Base-by-base conservation (phyloP, 2,888 invertebrate species). In the Acanthosepion lycidas region DNA sequence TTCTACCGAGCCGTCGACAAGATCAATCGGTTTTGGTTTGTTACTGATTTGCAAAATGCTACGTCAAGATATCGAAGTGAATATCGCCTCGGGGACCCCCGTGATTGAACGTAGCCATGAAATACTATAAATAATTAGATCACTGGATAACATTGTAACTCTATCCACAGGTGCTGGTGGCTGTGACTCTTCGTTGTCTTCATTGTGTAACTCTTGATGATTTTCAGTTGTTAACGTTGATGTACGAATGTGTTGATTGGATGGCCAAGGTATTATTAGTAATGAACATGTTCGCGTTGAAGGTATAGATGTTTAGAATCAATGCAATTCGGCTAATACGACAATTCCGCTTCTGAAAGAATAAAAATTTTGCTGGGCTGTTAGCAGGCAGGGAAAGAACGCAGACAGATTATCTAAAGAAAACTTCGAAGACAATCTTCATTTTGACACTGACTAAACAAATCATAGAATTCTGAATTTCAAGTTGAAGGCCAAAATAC, bases 31-130 rank as follows among this genome's bases (percentile, higher is more conserved):
- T 78, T 33, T 78, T 78, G 33, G n/a, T 23, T 78, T 15, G 6
- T 78, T 78, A n/a, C n/a, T 78, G 78, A 78, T 78, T 78, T 78
- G 78, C 78, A 78, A 78, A 78, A 78, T 78, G 78, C 78, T 78
- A 78, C n/a, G n/a, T 33, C n/a, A n/a, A 78, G 78, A 78, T 78
- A 78, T 78, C n/a, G 78, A n/a, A 78, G n/a, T 78, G 78, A 78
- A 78, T 78, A n/a, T 78, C n/a, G 78, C 78, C 78, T n/a, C 78
- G 12, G 78, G n/a, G 9, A 78, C 5, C 15, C 78, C 78, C 12
- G n/a, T n/a, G 28, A 78, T 28, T 78, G 78, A n/a, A n/a, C 28
- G n/a, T n/a, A 78, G 4, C 78, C 28, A 9, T 28, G n/a, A 78
- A 78, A 15, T 15, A 12, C 78, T n/a, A n/a, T 78, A 12, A 15